Evolutionary conservation across 1,140 invertebrate species (phyloP).

Genomic region (Rhopalosiphum padi): DNA sequence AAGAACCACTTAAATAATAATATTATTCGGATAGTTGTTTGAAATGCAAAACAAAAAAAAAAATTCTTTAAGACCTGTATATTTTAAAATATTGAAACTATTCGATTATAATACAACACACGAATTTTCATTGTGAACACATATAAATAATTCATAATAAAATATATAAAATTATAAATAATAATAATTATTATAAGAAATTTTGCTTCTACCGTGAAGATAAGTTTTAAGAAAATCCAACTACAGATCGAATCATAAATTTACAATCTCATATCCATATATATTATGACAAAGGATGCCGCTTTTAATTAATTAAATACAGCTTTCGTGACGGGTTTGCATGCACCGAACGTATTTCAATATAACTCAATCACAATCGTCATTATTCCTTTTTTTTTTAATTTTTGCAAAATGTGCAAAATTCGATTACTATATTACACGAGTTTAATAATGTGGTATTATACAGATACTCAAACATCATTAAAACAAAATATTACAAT

Average conservation of each 20-base stretch:
- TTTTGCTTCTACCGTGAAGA: not conserved
- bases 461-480: not conserved
- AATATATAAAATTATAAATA: too few relatives aligned
- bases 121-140: not conserved
- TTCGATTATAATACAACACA: not conserved
- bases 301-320: not conserved
- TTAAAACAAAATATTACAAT: not conserved
- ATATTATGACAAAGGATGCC: not conserved
- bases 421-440: too few relatives aligned
- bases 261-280: not conserved
- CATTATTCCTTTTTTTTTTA: not conserved
- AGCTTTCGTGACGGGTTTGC: not conserved
- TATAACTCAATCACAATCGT: not conserved
- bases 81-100: not conserved
- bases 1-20: not conserved
- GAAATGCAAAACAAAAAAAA: not conserved
- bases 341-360: not conserved
- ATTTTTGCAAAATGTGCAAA: not conserved
- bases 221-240: not conserved
- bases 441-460: too few relatives aligned
- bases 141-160: not conserved
- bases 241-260: not conserved
- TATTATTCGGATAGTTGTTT: not conserved
- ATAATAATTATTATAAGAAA: not conserved
- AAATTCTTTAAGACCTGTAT: not conserved